Base-by-base conservation (phyloP, 2,113 vertebrate species). In the Hoplias malabaricus region DNA sequence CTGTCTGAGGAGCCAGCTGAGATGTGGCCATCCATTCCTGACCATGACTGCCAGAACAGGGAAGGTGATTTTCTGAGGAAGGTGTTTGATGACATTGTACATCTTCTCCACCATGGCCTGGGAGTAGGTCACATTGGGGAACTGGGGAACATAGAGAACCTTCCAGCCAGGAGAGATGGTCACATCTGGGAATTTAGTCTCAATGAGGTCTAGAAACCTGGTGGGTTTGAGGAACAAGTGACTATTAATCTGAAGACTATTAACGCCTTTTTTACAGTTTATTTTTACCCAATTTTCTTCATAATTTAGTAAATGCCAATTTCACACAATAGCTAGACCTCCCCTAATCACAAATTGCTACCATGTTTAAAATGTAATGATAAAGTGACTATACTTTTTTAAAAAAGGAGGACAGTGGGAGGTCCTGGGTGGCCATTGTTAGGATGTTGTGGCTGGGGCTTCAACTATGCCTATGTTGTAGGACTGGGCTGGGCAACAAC, bases 141-240 rank as follows among this genome's bases (percentile, higher is more conserved):
- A 7, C 3, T 59, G 25, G 4, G 92, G 78, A 16, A 83, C 0
- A 13, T 94, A 94, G 19, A 88, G 34, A 0, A 94, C 94, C 77
- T 89, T 91, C 93, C 95, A 96, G 31, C 94, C 94, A 0, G 87
- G 90, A 48, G 95, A 96, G 73, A 96, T 73, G 12, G 94, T 96
- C 78, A 82, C 90, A 19, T 93, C 73, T 4, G 94, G 92, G 38
- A 94, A 95, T 80, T 89, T 94, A 73, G 88, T 86, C 65, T 94
- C 88, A 54, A 95, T 80, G 75, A 94, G 80, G 6, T 86, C 71
- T 62, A 96, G 80, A 83, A 96, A 95, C 84, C 95, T 95, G 80
- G 11, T 56, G 71, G 21, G 29, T 25, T 16, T 6, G 63, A 74
- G 31, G n/a, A 61, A 65, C 23, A 48, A 46, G 10, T 14, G 14